Evolutionary conservation across 2,888 invertebrate genomes (phyloP).

Genomic region (Metallyticus violacea): DNA sequence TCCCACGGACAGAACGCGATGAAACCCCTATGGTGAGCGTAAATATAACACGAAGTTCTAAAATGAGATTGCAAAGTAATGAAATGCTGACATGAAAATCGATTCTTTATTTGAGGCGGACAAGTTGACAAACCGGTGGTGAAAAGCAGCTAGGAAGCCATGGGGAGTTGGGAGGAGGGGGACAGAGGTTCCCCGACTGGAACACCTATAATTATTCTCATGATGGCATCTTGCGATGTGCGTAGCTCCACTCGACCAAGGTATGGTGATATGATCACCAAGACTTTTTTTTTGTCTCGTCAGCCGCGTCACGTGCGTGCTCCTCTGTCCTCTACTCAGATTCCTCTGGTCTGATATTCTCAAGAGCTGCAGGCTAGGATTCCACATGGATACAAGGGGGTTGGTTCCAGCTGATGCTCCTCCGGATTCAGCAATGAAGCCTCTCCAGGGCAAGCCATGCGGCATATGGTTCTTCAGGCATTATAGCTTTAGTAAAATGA

Average conservation of each 20-base stretch:
- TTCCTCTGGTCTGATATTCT: not conserved
- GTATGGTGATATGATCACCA: not conserved
- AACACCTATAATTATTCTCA: not conserved
- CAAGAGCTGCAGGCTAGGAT: not conserved
- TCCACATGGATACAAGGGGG: not conserved
- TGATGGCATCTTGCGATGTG: not conserved
- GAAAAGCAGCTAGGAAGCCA: not conserved
- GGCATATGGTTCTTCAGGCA: not conserved
- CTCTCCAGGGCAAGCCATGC: not conserved
- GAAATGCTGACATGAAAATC: not conserved
- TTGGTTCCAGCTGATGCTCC: not conserved
- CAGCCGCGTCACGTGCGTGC: not conserved
- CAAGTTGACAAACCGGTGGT: not conserved
- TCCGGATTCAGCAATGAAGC: not conserved
- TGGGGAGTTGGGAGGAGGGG: no score
- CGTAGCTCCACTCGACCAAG: not conserved
- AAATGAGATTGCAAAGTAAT: not conserved
- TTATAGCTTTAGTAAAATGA: no score
- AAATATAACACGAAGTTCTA: not conserved
- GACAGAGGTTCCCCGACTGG: not conserved
- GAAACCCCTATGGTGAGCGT: not conserved
- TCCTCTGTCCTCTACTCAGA: not conserved
- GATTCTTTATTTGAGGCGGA: not conserved
- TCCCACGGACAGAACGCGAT: not conserved
- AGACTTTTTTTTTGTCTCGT: not conserved